Evolutionary conservation across 2,888 invertebrate genomes (phyloP), one percentile per base, ranked within the genome.

Genomic region (Theristus sp.): DNA sequence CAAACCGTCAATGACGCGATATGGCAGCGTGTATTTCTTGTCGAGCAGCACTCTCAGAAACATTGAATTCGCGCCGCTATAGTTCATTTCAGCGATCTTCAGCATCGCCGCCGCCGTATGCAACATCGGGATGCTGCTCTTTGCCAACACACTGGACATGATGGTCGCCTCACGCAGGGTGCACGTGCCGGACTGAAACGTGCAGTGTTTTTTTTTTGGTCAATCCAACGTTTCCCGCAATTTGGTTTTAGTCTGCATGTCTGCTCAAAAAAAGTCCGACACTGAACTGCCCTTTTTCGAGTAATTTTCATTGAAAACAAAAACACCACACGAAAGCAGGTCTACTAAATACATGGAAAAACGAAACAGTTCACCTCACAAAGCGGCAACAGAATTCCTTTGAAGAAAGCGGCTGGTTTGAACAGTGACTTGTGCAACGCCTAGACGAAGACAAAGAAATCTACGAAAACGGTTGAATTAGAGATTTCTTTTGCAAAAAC

Each of bases 341-440:
- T n/a, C n/a, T n/a, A n/a, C n/a, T n/a, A n/a, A n/a, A 38, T 38
- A 38, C 38, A 38, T 13, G 38, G 6, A 38, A 38, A 38, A 38
- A 38, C 38, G 28, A 60, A 61, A 57, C 46, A n/a, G 22, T 58
- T 24, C 71, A 80, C 81, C 75, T 81, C 81, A 71, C 82, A 82
- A 22, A 83, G 70, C 22, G 83, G 83, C 31, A 84, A 70, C 22
- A 83, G 73, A 63, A 84, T 76, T 64, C 83, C 98, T 79, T 96
- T 98, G 87, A 96, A 94, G 70, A 98, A 99, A 53, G 89, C 96
- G 27, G 87, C 90, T 53, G 96, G 94, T 74, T 98, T 98, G 75
- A 88, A 98, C 0, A 98, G 79, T 0, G 96, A 82, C 76, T 94
- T 93, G 64, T 84, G 81, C 57, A 98, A 74, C 0, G 96, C 90